A percentile compares a stretch with the other conserved stretches of the same genome.
Evolutionary conservation across 2,888 invertebrate species (phyloP).

Genomic region (Lepetodrilus schrolli): DNA sequence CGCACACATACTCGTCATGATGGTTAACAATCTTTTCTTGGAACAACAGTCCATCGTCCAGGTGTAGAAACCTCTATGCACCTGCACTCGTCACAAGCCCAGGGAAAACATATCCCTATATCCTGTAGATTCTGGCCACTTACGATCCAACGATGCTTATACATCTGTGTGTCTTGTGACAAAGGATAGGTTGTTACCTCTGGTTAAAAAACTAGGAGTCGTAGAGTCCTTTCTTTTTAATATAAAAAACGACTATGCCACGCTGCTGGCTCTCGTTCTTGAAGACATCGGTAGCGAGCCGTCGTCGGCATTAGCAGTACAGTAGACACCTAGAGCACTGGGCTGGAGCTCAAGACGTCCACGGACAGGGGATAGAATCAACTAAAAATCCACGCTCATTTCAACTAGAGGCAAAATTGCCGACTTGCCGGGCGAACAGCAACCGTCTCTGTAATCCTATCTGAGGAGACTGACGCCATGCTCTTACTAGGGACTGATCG

Average conservation of each 20-base stretch:
- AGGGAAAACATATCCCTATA: constrained; percentile 14
- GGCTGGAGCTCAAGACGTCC: constrained; percentile 5
- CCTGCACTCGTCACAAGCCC: neutral
- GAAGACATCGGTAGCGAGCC: too few species aligned
- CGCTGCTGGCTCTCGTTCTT: too few species aligned
- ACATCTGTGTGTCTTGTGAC: constrained; percentile 27
- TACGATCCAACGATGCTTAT: constrained; percentile 28
- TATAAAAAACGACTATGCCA: too few species aligned
- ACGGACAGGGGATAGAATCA: neutral
- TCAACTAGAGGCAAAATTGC: neutral
- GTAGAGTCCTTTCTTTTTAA: too few species aligned
- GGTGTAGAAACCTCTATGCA: constrained; percentile 9
- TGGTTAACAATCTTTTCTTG: constrained; percentile 71
- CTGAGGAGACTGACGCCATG: neutral
- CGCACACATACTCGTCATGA: constrained; percentile 74
- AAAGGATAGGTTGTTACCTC: constrained; percentile 3
- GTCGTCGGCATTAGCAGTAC: constrained; percentile 14
- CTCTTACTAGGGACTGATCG: neutral
- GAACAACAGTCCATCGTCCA: constrained; percentile 72
- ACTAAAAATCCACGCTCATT: neutral
- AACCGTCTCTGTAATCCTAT: neutral
- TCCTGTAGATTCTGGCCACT: constrained; percentile 9
- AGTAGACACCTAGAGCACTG: constrained; percentile 1
- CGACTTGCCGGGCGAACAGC: neutral
- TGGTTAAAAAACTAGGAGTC: too few species aligned